phyloP scores from a whole-genome alignment of 2,888 invertebrate genomes.

The Branchinecta sandiegonensis region DNA sequence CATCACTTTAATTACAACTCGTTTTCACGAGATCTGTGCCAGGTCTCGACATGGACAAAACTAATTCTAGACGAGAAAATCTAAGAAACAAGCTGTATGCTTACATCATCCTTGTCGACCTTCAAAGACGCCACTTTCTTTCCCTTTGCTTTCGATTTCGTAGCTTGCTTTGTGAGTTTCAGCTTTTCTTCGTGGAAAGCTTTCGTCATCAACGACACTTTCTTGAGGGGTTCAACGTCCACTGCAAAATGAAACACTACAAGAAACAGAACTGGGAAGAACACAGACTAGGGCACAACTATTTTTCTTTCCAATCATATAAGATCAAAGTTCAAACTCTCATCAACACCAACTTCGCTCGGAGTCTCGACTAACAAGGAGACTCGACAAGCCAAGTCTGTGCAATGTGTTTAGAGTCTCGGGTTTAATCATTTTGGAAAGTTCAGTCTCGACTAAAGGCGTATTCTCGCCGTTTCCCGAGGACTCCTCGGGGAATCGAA shows the following conservation, averaged over 20 bases:
- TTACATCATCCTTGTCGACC: conserved; percentile 22
- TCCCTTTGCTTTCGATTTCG: conserved; percentile 21
- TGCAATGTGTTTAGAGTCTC: not conserved
- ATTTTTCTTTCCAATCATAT: not conserved
- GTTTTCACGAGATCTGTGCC: too few relatives aligned
- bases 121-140: conserved; percentile 22
- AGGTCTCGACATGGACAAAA: too few relatives aligned
- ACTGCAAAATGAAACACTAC: conserved; percentile 14
- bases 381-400: conserved; percentile 3
- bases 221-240: conserved; percentile 23
- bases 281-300: too few relatives aligned
- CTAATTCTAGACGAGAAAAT: too few relatives aligned
- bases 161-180: conserved; percentile 21
- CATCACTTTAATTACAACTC: too few relatives aligned
- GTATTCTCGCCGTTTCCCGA: too few relatives aligned
- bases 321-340: conserved; percentile 16
- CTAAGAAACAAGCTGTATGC: not conserved
- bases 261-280: too few relatives aligned
- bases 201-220: conserved; percentile 19
- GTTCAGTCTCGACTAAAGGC: too few relatives aligned
- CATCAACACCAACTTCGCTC: not conserved
- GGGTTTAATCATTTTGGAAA: conserved; percentile 10
- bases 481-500: too few relatives aligned
- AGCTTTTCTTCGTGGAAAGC: conserved; percentile 22
- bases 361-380: not conserved